A percentile compares a stretch with the other conserved stretches of the same genome.
phyloP scores from a whole-genome alignment of 2,888 invertebrate species.

The Athalia cordata region DNA sequence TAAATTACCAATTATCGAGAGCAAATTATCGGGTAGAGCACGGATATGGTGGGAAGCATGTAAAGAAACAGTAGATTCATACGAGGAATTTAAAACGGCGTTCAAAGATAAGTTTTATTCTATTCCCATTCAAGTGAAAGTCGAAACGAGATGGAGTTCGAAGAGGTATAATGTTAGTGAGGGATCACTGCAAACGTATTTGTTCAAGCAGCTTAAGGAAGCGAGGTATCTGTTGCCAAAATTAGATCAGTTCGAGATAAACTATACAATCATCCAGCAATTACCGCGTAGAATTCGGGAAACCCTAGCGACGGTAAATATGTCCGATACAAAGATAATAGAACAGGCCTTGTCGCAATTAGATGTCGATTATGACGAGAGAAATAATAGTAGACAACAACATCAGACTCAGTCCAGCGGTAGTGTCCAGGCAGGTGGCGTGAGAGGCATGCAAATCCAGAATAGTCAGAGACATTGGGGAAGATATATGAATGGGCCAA shows the following conservation, averaged over 20 bases:
- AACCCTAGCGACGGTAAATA: too few species aligned
- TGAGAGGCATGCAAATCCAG: too few species aligned
- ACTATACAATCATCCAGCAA: not conserved
- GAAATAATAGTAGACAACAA: too few species aligned
- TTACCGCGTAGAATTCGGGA: too few species aligned
- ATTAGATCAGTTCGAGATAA: constrained; percentile 14
- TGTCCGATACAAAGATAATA: too few species aligned
- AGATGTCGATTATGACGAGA: too few species aligned
- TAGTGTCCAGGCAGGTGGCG: too few species aligned
- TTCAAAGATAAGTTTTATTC: constrained; percentile 19
- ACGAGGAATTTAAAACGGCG: constrained; percentile 12
- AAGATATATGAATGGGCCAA: too few species aligned
- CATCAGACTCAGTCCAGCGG: too few species aligned
- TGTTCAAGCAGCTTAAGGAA: constrained; percentile 36
- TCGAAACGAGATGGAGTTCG: constrained; percentile 15
- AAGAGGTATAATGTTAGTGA: constrained; percentile 11
- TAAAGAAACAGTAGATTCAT: constrained; percentile 7
- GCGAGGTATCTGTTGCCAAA: constrained; percentile 17
- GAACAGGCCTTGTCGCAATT: too few species aligned
- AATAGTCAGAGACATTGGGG: too few species aligned
- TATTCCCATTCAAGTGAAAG: constrained; percentile 12
- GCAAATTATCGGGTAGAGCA: constrained; percentile 3
- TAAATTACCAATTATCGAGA: constrained; percentile 21
- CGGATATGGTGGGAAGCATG: constrained; percentile 19
- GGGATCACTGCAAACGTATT: constrained; percentile 36